Evolutionary conservation across 2,113 vertebrate species (phyloP).

Genomic region (Lanius collurio): DNA sequence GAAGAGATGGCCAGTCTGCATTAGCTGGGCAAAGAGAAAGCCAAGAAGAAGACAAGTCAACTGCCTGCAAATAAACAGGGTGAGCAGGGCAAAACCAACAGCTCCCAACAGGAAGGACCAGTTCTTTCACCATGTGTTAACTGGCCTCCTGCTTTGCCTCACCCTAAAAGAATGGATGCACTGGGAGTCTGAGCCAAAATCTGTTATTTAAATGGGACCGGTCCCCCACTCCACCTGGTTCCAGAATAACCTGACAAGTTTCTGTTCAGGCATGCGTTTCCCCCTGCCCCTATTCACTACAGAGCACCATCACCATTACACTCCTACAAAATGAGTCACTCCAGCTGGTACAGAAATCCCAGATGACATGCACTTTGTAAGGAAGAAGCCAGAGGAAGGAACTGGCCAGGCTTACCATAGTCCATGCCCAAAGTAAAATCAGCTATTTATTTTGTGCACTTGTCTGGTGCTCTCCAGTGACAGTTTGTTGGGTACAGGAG

Average conservation of each 20-base stretch:
- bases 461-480: not conserved
- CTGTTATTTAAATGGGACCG: not conserved
- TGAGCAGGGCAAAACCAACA: not conserved
- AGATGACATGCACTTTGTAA: not conserved
- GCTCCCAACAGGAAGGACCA: not conserved
- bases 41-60: constrained; percentile 9
- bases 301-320: not conserved
- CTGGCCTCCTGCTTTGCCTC: not conserved
- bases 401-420: not conserved
- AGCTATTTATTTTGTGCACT: not conserved
- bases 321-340: not conserved
- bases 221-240: not conserved
- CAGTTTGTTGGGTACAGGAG: not conserved
- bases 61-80: not conserved
- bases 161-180: not conserved
- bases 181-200: not conserved
- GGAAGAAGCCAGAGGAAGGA: not conserved
- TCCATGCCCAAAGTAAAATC: not conserved
- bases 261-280: not conserved
- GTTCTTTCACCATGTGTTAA: not conserved
- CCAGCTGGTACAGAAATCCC: not conserved
- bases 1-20: not conserved
- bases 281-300: not conserved
- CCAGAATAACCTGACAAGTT: not conserved
- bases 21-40: not conserved